These are phyloP conservation scores for Phyllotis vaccarum DNA, from an alignment of 2,797 vertebrate species.

Conservation along the genomic window DNA sequence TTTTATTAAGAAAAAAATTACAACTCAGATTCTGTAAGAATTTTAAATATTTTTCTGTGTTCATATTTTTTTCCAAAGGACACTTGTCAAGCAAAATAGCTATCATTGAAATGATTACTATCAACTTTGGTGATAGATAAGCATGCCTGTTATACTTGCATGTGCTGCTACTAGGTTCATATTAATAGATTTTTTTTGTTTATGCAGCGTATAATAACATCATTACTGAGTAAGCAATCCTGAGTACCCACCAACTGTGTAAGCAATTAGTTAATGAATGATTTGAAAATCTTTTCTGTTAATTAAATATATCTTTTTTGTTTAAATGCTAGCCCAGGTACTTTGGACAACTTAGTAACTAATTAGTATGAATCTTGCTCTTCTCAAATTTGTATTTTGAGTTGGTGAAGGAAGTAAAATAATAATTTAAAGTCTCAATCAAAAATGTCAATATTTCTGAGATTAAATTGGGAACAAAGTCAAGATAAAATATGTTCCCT, in stretches of 20 bases:
- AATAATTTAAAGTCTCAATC: not conserved
- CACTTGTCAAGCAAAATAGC: not conserved
- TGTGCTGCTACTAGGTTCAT: not conserved
- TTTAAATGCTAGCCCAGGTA: not conserved
- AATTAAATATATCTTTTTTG: not conserved
- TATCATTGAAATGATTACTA: too few species aligned
- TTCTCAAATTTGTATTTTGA: not conserved
- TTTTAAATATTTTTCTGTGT: not conserved
- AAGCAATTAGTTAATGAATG: not conserved
- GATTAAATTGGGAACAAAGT: not conserved
- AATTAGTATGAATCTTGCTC: not conserved
- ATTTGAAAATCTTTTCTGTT: not conserved
- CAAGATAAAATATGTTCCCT: rapidly evolving
- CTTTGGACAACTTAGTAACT: not conserved
- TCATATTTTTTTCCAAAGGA: not conserved
- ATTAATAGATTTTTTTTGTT: not conserved
- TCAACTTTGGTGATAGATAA: not conserved
- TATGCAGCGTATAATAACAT: not conserved
- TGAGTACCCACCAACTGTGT: not conserved
- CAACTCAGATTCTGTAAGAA: not conserved
- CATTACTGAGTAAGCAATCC: not conserved
- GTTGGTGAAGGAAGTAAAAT: not conserved
- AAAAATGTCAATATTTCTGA: not conserved
- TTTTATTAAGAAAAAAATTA: not conserved
- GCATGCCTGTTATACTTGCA: not conserved